phyloP scores from a whole-genome alignment of 2,888 invertebrate species.

The Megalurothrips usitatus region DNA sequence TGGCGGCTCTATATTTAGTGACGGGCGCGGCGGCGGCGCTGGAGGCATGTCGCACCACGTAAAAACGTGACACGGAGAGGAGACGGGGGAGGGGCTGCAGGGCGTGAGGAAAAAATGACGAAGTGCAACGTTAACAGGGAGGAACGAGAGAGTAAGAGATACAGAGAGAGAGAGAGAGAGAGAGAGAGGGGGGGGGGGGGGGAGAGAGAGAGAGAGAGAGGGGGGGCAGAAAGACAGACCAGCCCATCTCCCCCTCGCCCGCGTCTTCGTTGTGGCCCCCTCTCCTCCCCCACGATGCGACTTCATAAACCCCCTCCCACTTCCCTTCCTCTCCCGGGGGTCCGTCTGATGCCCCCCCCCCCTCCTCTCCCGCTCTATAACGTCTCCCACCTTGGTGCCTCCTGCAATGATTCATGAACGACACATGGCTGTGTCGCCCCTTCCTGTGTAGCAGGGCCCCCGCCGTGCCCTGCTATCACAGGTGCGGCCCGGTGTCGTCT shows the following conservation, averaged over 20 bases:
- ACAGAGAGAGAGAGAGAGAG: too few species aligned
- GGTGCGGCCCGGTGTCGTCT: not conserved
- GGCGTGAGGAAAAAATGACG: slow-evolving; percentile 4
- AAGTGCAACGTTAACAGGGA: slow-evolving; percentile 22
- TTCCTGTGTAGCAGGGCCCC: not conserved
- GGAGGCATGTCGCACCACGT: not conserved
- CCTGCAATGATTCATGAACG: slow-evolving; percentile 16
- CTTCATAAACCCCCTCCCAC: not conserved
- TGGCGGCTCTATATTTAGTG: not conserved
- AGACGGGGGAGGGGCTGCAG: not conserved
- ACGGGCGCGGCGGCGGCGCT: not conserved
- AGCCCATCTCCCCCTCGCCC: too few species aligned
- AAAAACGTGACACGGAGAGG: not conserved
- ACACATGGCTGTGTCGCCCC: not conserved
- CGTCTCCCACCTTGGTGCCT: not conserved
- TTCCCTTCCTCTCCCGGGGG: not conserved
- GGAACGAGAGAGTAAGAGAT: slow-evolving; percentile 1
- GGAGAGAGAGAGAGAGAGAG: too few species aligned
- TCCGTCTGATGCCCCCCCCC: not conserved
- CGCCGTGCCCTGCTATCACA: not conserved
- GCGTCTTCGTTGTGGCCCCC: too few species aligned
- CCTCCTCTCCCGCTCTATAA: not conserved
- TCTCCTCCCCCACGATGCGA: too few species aligned
- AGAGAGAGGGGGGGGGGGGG: too few species aligned
- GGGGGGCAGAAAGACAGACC: too few species aligned